These are phyloP conservation scores for Microctenopoma stevenorrisi DNA, from an alignment of 2,797 vertebrate species.

Conservation along the genomic window DNA sequence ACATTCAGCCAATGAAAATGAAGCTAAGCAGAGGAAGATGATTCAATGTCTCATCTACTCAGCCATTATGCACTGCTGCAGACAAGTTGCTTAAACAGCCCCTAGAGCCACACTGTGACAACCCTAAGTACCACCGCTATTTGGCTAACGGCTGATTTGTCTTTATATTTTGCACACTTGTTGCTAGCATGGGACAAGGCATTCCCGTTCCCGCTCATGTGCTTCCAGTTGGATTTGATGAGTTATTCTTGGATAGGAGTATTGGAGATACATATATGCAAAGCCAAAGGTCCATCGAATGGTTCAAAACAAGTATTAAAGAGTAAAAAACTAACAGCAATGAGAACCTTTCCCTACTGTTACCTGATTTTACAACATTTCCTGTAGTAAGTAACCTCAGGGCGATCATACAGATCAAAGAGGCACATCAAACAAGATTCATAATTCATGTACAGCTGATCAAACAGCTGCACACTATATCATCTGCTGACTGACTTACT, in stretches of 20 bases:
- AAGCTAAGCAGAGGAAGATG: slow-evolving; percentile 52
- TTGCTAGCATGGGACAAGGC: background rate
- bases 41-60: slow-evolving; percentile 60
- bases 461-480: background rate
- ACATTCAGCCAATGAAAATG: slow-evolving; percentile 67
- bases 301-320: background rate
- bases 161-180: slow-evolving; percentile 18
- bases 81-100: slow-evolving; percentile 20
- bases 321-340: too few relatives aligned
- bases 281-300: slow-evolving; percentile 4
- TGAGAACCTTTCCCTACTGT: too few relatives aligned
- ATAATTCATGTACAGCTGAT: background rate
- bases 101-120: slow-evolving; percentile 1
- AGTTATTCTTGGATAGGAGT: slow-evolving; percentile 15
- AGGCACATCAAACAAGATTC: background rate
- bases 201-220: background rate
- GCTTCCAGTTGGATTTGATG: background rate
- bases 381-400: background rate
- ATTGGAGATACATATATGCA: slow-evolving; percentile 3
- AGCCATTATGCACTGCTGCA: slow-evolving; percentile 25
- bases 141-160: slow-evolving; percentile 6
- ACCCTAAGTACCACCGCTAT: background rate
- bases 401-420: slow-evolving; percentile 2
- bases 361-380: too few relatives aligned
- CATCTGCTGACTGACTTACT: background rate